A percentile compares a stretch with the other conserved stretches of the same genome.
Conservation (phyloP, 2,888 invertebrate genomes). For the Phragmatobia fuliginosa region DNA sequence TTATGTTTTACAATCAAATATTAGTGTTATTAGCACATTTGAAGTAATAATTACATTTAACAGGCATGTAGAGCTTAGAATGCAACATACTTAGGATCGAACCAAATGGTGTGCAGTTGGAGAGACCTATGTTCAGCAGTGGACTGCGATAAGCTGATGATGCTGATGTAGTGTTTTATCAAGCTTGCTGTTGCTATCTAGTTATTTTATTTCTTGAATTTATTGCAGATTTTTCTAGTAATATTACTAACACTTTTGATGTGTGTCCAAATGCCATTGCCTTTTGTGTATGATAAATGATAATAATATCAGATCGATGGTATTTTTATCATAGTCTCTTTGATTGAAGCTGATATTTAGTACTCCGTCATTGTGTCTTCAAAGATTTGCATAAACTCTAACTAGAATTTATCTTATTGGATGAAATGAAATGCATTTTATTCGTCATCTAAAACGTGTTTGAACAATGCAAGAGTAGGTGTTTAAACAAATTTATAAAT, state of each 20-base stretch:
- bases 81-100: no score
- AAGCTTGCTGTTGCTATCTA: no score
- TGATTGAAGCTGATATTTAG: constrained; percentile 8
- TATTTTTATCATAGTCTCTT: constrained; percentile 3
- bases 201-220: neutral
- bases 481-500: neutral
- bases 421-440: no score
- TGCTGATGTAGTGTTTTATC: no score
- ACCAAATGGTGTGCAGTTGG: no score
- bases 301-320: constrained; percentile 12
- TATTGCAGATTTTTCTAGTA: neutral
- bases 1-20: no score
- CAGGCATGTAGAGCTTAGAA: no score
- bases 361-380: neutral
- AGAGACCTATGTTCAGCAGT: no score
- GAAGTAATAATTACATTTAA: no score
- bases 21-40: no score
- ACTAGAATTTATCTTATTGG: neutral
- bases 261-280: neutral
- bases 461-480: neutral
- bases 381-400: neutral
- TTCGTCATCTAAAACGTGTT: neutral
- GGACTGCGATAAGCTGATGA: no score
- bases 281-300: constrained; percentile 9
- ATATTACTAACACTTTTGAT: neutral